phyloP scores from a whole-genome alignment of 2,888 invertebrate genomes.

The Ceratothoa steindachneri region DNA sequence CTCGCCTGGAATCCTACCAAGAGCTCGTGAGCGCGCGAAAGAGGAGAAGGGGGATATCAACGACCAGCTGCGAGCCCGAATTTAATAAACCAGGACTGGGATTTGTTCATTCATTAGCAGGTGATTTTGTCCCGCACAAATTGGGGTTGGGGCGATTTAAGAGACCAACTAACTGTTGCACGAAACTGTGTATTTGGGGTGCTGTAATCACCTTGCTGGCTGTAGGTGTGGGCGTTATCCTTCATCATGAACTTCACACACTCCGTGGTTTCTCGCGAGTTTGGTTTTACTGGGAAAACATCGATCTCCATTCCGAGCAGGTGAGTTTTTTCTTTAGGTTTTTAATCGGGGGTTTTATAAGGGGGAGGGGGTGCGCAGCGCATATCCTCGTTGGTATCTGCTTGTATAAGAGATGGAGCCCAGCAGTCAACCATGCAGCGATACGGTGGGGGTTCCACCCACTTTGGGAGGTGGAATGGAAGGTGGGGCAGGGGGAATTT shows the following conservation, averaged over 20 bases:
- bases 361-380: too few relatives aligned
- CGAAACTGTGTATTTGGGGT: not conserved
- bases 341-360: too few relatives aligned
- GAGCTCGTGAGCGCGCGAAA: slow-evolving; percentile 19
- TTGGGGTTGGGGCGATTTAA: not conserved
- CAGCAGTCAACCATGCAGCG: too few relatives aligned
- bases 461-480: too few relatives aligned
- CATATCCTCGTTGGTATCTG: too few relatives aligned
- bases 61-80: too few relatives aligned
- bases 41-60: too few relatives aligned
- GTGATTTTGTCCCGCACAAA: not conserved
- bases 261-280: slow-evolving; percentile 50
- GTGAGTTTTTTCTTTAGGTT: too few relatives aligned
- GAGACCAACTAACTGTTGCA: not conserved
- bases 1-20: slow-evolving; percentile 22
- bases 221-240: slow-evolving; percentile 48
- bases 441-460: too few relatives aligned
- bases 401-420: too few relatives aligned
- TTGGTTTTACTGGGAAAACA: slow-evolving; percentile 51
- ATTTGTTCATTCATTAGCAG: not conserved
- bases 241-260: slow-evolving; percentile 51
- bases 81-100: not conserved
- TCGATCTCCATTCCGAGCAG: slow-evolving; percentile 49
- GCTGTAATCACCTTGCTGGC: not conserved
- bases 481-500: too few relatives aligned